phyloP scores from a whole-genome alignment of 35 echinoderm and acorn worm species.

The Anneissia japonica region DNA sequence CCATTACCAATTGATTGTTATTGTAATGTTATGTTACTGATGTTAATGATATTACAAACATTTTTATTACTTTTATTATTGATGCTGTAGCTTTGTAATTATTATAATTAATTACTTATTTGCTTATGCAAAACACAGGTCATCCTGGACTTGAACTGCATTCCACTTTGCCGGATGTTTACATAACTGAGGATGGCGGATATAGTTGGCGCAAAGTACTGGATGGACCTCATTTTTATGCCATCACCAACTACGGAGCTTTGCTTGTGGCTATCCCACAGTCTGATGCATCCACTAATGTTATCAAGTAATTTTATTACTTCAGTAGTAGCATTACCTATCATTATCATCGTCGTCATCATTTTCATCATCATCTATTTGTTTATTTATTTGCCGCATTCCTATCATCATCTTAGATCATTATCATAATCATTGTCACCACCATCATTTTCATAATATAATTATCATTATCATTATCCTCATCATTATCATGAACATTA shows the following conservation, averaged over 20 bases:
- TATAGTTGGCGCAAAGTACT: constrained; percentile 69
- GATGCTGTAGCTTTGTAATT: no score
- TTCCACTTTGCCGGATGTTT: constrained; percentile 58
- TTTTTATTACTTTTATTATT: no score
- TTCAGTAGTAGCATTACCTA: not conserved
- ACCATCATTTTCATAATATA: not conserved
- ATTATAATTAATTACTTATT: no score
- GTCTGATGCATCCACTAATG: constrained; percentile 39
- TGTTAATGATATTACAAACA: no score
- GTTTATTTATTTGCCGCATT: not conserved
- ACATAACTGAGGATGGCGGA: constrained; percentile 73
- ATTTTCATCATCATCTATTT: not conserved
- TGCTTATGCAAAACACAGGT: not conserved
- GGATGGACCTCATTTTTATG: constrained; percentile 72
- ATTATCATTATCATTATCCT: not conserved
- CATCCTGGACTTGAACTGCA: constrained; percentile 59
- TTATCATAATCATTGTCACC: not conserved
- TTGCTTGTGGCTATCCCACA: constrained; percentile 59
- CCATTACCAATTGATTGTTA: no score
- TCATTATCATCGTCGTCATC: not conserved
- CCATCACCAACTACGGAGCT: constrained; percentile 80
- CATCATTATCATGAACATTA: not conserved
- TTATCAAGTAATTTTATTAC: constrained; percentile 49
- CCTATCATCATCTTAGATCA: not conserved
- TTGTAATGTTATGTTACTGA: no score